phyloP scores from a whole-genome alignment of 2,113 vertebrate species.

The Herpailurus yagouaroundi region DNA sequence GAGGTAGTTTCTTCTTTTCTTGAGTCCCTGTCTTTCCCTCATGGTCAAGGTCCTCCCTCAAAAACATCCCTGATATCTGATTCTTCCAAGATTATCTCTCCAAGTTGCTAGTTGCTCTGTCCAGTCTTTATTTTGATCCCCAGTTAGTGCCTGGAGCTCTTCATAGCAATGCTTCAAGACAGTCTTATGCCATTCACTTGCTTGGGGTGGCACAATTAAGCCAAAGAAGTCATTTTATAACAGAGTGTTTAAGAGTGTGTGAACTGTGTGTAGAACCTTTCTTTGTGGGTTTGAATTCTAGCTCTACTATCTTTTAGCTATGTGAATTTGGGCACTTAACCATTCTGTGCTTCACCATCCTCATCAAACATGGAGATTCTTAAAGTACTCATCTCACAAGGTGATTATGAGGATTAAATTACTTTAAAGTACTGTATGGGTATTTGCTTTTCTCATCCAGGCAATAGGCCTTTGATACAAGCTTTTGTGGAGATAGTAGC shows the following conservation, averaged over 20 bases:
- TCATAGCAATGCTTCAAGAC: background rate
- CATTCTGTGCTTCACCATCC: background rate
- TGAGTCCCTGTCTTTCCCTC: background rate
- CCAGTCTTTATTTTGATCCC: background rate
- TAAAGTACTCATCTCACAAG: background rate
- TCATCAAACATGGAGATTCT: background rate
- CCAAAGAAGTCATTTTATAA: background rate
- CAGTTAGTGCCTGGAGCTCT: background rate
- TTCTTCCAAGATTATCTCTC: background rate
- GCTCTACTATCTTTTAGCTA: background rate
- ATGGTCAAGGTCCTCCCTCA: background rate
- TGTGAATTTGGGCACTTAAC: background rate
- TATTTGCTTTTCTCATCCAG: background rate
- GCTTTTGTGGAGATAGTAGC: background rate
- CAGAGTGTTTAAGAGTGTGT: background rate
- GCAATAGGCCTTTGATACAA: background rate
- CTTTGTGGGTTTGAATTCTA: constrained; percentile 31
- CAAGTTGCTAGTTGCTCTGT: background rate
- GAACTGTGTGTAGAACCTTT: background rate
- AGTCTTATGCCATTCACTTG: background rate
- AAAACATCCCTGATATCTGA: background rate
- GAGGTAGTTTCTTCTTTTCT: background rate
- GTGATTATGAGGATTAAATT: constrained; percentile 21
- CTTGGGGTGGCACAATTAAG: background rate
- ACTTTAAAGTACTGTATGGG: background rate